phyloP scores from a whole-genome alignment of 2,888 invertebrate species.

The Cloeon dipterum region DNA sequence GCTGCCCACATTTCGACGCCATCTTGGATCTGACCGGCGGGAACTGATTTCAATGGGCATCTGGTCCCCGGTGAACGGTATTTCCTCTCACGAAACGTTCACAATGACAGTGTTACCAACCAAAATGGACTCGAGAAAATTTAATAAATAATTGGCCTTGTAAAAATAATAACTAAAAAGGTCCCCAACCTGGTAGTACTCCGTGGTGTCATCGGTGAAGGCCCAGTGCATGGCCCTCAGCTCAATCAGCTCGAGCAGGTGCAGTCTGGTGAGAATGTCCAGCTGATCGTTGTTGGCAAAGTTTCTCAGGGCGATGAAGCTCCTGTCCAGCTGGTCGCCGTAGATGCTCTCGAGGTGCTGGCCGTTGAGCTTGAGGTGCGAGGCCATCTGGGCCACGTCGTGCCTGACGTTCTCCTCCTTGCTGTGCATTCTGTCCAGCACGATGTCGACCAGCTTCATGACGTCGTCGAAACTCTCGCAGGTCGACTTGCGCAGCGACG shows the following conservation, averaged over 20 bases:
- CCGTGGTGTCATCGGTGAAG: constrained; percentile 58
- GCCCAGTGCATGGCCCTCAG: constrained; percentile 81
- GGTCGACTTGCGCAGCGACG: too few species aligned
- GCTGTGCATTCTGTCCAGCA: constrained; percentile 50
- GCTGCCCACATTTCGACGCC: too few species aligned
- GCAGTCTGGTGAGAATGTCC: constrained; percentile 64
- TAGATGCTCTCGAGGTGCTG: constrained; percentile 60
- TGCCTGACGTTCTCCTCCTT: constrained; percentile 33
- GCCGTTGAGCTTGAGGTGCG: constrained; percentile 49
- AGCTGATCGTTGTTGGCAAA: constrained; percentile 71
- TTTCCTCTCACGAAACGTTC: too few species aligned
- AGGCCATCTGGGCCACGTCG: constrained; percentile 53
- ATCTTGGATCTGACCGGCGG: too few species aligned
- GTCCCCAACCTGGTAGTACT: constrained; percentile 35
- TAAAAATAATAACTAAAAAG: background rate
- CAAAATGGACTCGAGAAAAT: too few species aligned
- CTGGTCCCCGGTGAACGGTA: too few species aligned
- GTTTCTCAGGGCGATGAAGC: constrained; percentile 69
- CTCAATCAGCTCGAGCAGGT: constrained; percentile 80
- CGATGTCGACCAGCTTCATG: constrained; percentile 59
- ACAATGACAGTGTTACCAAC: too few species aligned
- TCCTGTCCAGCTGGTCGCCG: constrained; percentile 56
- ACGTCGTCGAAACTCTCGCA: constrained; percentile 69
- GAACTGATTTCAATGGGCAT: too few species aligned
- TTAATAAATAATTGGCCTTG: too few species aligned